Evolutionary conservation across 2,797 vertebrate genomes (phyloP), one percentile per base, ranked within the genome.

Genomic region (Lepilemur ruficaudatus): DNA sequence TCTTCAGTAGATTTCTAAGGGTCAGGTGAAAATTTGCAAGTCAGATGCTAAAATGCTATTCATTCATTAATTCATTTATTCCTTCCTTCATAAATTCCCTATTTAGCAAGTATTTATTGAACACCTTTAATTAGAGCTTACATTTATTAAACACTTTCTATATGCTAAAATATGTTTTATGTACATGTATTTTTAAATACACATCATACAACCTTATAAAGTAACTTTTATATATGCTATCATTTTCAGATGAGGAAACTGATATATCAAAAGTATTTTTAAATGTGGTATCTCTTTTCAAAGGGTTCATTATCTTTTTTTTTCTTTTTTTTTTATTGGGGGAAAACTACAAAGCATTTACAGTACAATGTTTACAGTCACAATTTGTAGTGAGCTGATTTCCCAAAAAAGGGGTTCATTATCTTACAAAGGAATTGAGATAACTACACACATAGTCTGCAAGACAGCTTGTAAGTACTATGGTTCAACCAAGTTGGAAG

Each of bases 1-100:
- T 96, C 59, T 75, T 79, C 11, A 78, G 52, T 75, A 57, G 20
- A 92, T 93, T 93, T 50, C 73, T 79, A 69, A 67, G 52, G 94
- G 10, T 69, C 9, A 4, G 20, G 12, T 52, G 38, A 94, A 93
- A 75, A 46, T 63, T 63, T 22, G 17, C 23, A 67, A 90, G 48
- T 93, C 59, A 83, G 22, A 63, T 84, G 15, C 32, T 73, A 12
- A 12, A 75, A 10, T 43, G 9, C 28, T 89, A 32, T 59, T 52
- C 35, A 57, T 52, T 89, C 22, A 55, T 89, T 61, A 75, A 69
- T 91, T 85, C 18, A 57, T 70, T 63, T n/a, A 86, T 52, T 63
- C 23, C 25, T 57, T 78, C 41, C 35, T 88, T 93, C 43, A 61
- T 81, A 46, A 87, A 32, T 80, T 94, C 17, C 50, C 46, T 93